phyloP scores from a whole-genome alignment of 2,113 vertebrate genomes.

The Pelmatolapia mariae region DNA sequence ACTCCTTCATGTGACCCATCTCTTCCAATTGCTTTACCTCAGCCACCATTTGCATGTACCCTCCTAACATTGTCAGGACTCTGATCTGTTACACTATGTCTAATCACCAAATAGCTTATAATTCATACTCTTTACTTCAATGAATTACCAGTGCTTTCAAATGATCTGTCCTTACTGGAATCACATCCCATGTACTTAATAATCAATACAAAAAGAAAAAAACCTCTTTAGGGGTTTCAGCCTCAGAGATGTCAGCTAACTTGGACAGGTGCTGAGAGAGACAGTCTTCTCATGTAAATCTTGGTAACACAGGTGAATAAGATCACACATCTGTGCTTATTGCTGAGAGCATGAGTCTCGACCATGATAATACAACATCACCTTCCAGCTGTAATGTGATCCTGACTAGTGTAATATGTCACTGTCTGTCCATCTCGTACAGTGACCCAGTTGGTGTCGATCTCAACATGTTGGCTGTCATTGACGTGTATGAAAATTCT shows the following conservation, averaged over 20 bases:
- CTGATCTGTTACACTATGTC: background rate
- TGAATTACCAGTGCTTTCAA: background rate
- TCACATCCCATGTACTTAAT: rapidly evolving
- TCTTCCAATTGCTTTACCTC: background rate
- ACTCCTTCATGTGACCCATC: background rate
- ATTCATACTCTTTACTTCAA: background rate
- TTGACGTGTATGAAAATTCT: constrained; percentile 37
- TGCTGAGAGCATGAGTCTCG: rapidly evolving
- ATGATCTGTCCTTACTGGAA: rapidly evolving
- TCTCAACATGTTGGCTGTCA: background rate
- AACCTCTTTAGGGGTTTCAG: rapidly evolving
- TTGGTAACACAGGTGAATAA: background rate
- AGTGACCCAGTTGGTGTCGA: background rate
- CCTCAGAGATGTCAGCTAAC: background rate
- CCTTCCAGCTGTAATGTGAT: background rate
- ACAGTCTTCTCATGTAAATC: background rate
- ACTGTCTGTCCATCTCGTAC: background rate
- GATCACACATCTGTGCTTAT: background rate
- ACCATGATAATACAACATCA: background rate
- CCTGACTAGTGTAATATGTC: background rate
- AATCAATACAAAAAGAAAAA: background rate
- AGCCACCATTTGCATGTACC: background rate
- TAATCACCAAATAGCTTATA: background rate
- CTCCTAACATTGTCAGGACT: background rate
- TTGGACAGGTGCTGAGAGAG: rapidly evolving